These are phyloP conservation scores for Ifrita kowaldi DNA, from an alignment of 2,113 vertebrate species.

Conservation along the genomic window DNA sequence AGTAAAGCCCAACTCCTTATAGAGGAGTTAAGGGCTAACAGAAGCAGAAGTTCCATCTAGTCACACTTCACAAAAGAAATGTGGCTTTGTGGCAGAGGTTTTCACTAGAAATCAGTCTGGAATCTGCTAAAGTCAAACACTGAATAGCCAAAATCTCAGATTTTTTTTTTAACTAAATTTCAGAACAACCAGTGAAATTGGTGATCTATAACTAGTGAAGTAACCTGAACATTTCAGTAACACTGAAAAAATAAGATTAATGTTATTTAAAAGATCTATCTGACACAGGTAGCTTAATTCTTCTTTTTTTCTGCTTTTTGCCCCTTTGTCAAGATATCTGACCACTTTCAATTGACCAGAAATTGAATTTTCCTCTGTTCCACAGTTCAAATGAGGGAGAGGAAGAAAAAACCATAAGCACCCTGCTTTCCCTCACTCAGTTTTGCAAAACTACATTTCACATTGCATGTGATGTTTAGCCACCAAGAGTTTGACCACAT, in stretches of 20 bases:
- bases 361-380: background rate
- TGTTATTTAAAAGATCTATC: background rate
- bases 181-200: background rate
- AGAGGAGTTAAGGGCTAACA: background rate
- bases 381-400: background rate
- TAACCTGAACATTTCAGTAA: background rate
- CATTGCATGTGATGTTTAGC: background rate
- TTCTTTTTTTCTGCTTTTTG: background rate
- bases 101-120: background rate
- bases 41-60: background rate
- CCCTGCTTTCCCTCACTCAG: background rate
- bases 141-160: background rate
- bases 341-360: background rate
- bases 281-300: background rate
- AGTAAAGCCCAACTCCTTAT: background rate
- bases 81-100: background rate
- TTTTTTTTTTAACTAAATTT: background rate
- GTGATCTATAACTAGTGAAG: background rate
- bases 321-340: background rate
- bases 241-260: background rate
- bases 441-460: background rate
- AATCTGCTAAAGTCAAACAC: background rate
- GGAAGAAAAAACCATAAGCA: background rate
- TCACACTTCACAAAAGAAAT: background rate
- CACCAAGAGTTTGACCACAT: background rate